Base-by-base conservation (phyloP, 1,140 invertebrate genomes). In the Armadillidium nasatum region DNA sequence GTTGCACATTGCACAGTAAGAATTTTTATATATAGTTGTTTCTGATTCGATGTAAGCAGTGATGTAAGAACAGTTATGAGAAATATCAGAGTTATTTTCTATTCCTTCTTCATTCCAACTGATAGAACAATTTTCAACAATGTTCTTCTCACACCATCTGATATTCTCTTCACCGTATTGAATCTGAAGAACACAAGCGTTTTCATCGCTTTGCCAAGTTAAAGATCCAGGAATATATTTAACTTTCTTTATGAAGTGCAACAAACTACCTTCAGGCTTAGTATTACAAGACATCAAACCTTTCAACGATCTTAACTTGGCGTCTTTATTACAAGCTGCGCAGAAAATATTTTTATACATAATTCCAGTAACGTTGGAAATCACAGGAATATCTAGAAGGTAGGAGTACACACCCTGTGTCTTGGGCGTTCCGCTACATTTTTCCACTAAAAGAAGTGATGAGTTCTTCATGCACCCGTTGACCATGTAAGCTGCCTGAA, bases 311-410 rank as follows among this genome's bases (percentile, higher is more conserved):
- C 50, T 60, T 13, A 60, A 15, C 50, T 2, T 19, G 7, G 4
- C 7, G 33, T 80, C 69, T 66, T 46, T 80, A 46, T 74, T 19
- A 69, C 77, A 66, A 43, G 44, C 72, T 19, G 45, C 73, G 73
- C 76, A 73, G 54, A 70, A 75, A 72, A 71, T 75, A 67, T 69
- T 75, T 43, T 69, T 50, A 9, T 81, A 82, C 11, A 82, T 82
- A 4, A 80, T 85, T 21, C 84, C 84, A 68, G 77, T 85, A 50
- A 82, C 84, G 33, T 83, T 83, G 7, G 80, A 85, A 74, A 85
- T 86, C 10, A 84, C 84, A 22, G 84, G 84, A 74, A 72, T 73
- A 71, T 19, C 82, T 85, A n/a, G 84, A 83, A 15, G 86, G 85
- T 75, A 85, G 84, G 80, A 79, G 85, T 69, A 84, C 84, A 78